A percentile compares a stretch with the other conserved stretches of the same genome.
Evolutionary conservation across 92 coral and sea anemone genomes (phyloP).

Genomic region (Epizoanthus ramosus): DNA sequence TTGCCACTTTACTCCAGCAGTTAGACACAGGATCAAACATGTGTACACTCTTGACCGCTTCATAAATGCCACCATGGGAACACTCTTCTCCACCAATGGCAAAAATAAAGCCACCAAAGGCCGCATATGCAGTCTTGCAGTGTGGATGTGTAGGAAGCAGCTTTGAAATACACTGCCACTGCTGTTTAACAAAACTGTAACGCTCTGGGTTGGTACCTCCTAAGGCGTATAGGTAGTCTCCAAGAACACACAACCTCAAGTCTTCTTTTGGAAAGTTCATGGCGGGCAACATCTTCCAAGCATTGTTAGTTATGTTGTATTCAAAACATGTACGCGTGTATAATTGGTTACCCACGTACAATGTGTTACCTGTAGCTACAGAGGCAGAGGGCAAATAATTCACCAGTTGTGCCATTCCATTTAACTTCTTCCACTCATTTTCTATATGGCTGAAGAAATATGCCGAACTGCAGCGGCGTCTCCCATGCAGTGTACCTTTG

Average conservation of each 20-base stretch:
- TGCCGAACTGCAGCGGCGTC: not conserved
- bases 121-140: conserved; percentile 36
- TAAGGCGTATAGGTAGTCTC: conserved; percentile 53
- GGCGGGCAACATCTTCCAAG: conserved; percentile 39
- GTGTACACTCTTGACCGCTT: conserved; percentile 15
- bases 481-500: not conserved
- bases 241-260: conserved; percentile 41
- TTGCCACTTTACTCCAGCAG: conserved; percentile 36
- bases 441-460: conserved; percentile 12
- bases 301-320: conserved; percentile 40
- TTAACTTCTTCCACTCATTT: conserved; percentile 3
- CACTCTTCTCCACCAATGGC: conserved; percentile 43
- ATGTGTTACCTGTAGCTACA: not conserved
- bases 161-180: conserved; percentile 47
- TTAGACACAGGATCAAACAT: conserved; percentile 48
- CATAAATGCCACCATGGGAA: not conserved
- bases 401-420: not conserved
- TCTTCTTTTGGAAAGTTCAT: conserved; percentile 32
- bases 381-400: not conserved
- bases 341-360: not conserved
- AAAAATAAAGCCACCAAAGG: conserved; percentile 24
- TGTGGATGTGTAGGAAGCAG: conserved; percentile 37
- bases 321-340: not conserved
- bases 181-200: conserved; percentile 55
- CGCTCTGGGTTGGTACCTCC: conserved; percentile 57